These are phyloP conservation scores for Timandra comae DNA, from an alignment of 2,888 invertebrate species.

Conservation along the genomic window DNA sequence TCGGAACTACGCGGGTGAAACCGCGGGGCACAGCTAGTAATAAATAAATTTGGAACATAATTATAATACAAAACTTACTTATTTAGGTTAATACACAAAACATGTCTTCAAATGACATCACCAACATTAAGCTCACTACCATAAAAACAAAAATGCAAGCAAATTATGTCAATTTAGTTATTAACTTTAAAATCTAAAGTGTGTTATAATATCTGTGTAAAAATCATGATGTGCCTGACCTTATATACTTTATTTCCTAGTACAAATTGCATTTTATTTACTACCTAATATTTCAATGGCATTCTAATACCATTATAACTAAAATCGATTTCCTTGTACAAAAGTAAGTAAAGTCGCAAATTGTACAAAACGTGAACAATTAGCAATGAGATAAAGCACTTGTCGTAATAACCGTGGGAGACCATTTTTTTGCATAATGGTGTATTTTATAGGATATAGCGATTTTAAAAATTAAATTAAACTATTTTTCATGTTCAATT, in stretches of 20 bases:
- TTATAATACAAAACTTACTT: too few relatives aligned
- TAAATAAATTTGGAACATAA: too few relatives aligned
- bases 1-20: too few relatives aligned
- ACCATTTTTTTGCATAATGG: constrained; percentile 34
- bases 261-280: too few relatives aligned
- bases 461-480: not conserved
- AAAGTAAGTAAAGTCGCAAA: constrained; percentile 32
- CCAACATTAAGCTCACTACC: too few relatives aligned
- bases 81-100: too few relatives aligned
- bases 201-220: constrained; percentile 20
- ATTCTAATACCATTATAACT: constrained; percentile 49
- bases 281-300: constrained; percentile 29
- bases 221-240: constrained; percentile 37
- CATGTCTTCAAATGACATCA: too few relatives aligned
- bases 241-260: constrained; percentile 27
- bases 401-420: constrained; percentile 66
- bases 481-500: too few relatives aligned
- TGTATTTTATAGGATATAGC: constrained; percentile 28
- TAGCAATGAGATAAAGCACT: constrained; percentile 64
- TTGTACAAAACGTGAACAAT: constrained; percentile 61
- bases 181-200: too few relatives aligned
- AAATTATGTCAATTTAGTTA: constrained; percentile 13
- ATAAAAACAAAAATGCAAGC: too few relatives aligned
- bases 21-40: too few relatives aligned
- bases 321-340: constrained; percentile 61